Evolutionary conservation across 2,113 vertebrate species (phyloP), one percentile per base, ranked within the genome.

Genomic region (Ibidorhyncha struthersii): DNA sequence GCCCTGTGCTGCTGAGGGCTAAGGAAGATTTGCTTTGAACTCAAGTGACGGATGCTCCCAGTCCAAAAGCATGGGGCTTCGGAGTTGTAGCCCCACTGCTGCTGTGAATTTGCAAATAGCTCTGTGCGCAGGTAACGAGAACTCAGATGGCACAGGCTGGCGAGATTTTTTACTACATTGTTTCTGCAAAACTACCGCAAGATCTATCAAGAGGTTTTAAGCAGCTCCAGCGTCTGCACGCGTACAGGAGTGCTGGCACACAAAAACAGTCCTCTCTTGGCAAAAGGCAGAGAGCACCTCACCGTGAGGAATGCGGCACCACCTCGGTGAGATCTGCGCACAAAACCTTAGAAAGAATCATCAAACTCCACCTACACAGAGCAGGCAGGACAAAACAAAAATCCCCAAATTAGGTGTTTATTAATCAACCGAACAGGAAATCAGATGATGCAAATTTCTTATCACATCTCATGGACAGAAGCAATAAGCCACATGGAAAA

Each of bases 41-140:
- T 74, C 65, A 61, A 79, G 77, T 34, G 85, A 88, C 88, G 93
- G 88, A 93, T 76, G 83, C 65, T 87, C 45, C 92, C 10, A 36
- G 41, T 69, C 69, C 77, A 79, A 82, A 93, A 53, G 29, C 34
- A 12, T 2, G 23, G 53, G 50, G 80, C 53, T 90, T 72, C 59
- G 56, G 80, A 93, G 80, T 27, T 61, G 89, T 30, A 81, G 82
- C 61, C 89, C 56, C 47, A 2, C 7, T 41, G 76, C 86, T 56
- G 82, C 69, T 84, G 72, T 26, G 72, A 43, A 84, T 91, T n/a
- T 95, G 89, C 89, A 93, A 93, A 93, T 20, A 93, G 69, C 76
- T 71, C 89, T 30, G 50, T 12, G 65, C 0, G 0, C 69, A 41
- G 10, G 27, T 65, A 91, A 78, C 12, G 65, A 89, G 80, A 92